Percentiles rank a stretch among this genome's conserved stretches.
Conservation (phyloP, 2,113 vertebrate species). For the Orientallactaga bullata region DNA sequence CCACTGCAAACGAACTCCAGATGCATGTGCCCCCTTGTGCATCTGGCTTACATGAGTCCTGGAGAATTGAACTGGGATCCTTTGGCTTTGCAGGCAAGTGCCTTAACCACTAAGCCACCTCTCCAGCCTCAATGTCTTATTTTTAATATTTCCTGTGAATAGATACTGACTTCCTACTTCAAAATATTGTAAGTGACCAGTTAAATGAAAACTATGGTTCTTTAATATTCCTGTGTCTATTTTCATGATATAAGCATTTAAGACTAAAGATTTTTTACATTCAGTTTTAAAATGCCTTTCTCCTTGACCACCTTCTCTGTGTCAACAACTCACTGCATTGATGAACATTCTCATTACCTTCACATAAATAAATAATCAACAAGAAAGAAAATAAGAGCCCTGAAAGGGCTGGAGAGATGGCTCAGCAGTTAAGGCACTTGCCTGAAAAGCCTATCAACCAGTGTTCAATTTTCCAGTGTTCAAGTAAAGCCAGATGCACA, state of each 20-base stretch:
- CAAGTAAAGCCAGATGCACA: no score
- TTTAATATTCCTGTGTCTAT: not conserved
- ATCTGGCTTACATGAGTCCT: no score
- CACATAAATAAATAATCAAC: not conserved
- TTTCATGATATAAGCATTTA: not conserved
- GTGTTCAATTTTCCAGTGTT: no score
- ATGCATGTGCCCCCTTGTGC: no score
- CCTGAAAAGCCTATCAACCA: no score
- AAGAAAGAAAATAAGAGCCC: not conserved
- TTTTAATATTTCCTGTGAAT: not conserved
- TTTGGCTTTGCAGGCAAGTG: no score
- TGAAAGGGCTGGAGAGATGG: no score
- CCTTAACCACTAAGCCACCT: no score
- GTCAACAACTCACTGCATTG: not conserved
- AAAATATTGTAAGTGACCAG: not conserved
- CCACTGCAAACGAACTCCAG: no score
- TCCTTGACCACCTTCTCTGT: not conserved
- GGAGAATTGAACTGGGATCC: no score
- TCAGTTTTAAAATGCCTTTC: slow-evolving; percentile 19
- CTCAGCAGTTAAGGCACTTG: no score
- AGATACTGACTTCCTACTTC: not conserved
- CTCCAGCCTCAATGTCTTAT: not conserved
- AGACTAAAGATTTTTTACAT: not conserved
- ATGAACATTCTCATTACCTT: not conserved
- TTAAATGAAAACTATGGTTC: not conserved